Base-by-base conservation (phyloP, 2,113 vertebrate genomes). In the Oncorhynchus keta region DNA sequence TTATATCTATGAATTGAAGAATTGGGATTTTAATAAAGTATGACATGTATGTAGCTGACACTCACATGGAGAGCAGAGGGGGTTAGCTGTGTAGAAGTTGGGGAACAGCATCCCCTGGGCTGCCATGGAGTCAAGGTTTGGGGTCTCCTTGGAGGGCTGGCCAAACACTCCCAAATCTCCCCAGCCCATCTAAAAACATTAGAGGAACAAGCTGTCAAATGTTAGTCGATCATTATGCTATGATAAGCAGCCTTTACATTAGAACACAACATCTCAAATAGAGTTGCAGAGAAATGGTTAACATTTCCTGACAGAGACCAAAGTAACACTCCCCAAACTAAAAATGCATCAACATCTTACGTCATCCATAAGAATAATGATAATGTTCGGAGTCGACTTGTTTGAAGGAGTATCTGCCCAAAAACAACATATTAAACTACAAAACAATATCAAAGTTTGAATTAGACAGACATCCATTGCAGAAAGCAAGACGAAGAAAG, bases 351-450 rank as follows among this genome's bases (percentile, higher is more conserved):
- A 48, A 64, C 24, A 4, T 1, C 97, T 97, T 90, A 98, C 97
- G 70, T 99, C 97, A 90, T 99, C 97, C 97, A 99, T 98, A 22
- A 99, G 93, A 89, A 98, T 92, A n/a, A 99, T 91, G 75, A 99
- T 86, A 59, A 98, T 91, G 84, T 98, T 99, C 70, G 97, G 95
- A 69, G 90, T 7, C 13, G 90, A 77, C n/a, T 12, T 80, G 78
- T 86, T 83, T 73, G 64, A 22, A 9, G n/a, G 1, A 2, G 32
- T 82, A 49, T 79, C 39, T 76, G 83, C 39, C 28, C 66, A 16
- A 7, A 77, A 81, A 70, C 70, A 79, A 59, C 83, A 91, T 81
- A 80, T 72, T 84, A 88, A 16, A 20, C 66, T 22, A 69, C 68
- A 64, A 12, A 91, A 35, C 0, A 92, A 45, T 73, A 78, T 16